phyloP scores from a whole-genome alignment of 2,888 invertebrate species.

The Melanophora roralis region DNA sequence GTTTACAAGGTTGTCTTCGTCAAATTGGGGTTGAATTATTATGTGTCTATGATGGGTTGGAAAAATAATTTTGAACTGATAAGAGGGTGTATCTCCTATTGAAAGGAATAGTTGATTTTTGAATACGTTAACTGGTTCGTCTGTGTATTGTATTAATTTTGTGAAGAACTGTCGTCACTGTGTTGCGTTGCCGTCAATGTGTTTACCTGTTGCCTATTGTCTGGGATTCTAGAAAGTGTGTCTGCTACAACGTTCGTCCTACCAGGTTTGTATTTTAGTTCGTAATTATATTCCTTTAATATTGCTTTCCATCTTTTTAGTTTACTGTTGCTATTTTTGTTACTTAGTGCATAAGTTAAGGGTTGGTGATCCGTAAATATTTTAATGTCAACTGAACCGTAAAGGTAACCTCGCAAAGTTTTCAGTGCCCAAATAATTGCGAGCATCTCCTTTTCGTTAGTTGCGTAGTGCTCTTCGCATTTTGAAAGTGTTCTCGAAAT shows the following conservation, averaged over 20 bases:
- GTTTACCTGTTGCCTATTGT: no score
- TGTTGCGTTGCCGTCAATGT: constrained; percentile 11
- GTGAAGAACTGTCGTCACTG: not conserved
- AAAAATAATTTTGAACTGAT: constrained; percentile 15
- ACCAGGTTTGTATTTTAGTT: not conserved
- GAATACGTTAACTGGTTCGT: not conserved
- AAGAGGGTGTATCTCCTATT: not conserved
- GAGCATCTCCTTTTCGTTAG: constrained; percentile 46
- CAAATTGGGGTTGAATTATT: no score
- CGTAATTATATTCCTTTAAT: no score
- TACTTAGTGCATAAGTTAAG: not conserved
- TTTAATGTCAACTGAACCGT: constrained; percentile 28
- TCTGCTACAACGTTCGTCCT: constrained; percentile 11
- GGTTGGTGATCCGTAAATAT: constrained; percentile 37
- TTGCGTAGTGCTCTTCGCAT: constrained; percentile 37
- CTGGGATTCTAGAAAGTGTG: constrained; percentile 1
- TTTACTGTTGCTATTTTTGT: no score
- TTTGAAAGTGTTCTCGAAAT: constrained; percentile 45
- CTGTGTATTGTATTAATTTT: constrained; percentile 2
- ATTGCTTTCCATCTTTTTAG: no score
- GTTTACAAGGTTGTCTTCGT: no score
- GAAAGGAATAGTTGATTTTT: not conserved
- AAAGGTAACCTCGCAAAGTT: constrained; percentile 50
- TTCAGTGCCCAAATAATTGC: constrained; percentile 50
- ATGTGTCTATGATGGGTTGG: no score